Base-by-base conservation (phyloP, 2,888 invertebrate genomes). In the Lasioglossum figueresi region DNA sequence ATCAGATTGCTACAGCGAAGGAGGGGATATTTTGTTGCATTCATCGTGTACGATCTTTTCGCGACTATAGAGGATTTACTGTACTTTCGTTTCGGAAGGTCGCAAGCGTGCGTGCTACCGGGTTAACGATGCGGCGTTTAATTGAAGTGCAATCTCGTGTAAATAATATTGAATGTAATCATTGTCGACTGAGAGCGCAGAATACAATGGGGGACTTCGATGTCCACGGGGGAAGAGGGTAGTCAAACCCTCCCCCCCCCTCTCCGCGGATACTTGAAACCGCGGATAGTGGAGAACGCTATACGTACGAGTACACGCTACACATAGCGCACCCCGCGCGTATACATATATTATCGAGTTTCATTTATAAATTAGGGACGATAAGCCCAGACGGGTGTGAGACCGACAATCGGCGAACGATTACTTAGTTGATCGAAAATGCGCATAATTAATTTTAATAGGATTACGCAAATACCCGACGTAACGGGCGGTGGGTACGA, bases 361-460 rank as follows among this genome's bases (percentile, higher is more conserved):
- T 59, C 59, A 59, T 59, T 59, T 59, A 59, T 59, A 59, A 59
- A 59, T 59, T 27, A 59, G 27, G 27, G 59, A 27, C 59, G 59
- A 59, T 59, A 59, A 59, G 27, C 27, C 27, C 59, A 59, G 59
- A 59, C 59, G 27, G 27, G 14, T 12, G 59, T 16, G 59, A 27
- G 59, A 5, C 0, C 59, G 5, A 59, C 59, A 59, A 59, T 59
- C 16, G 59, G 59, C n/a, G 59, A 59, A 27, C 59, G 59, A 59
- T 59, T 59, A 59, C 59, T 59, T 59, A 59, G 59, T 27, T 27
- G 59, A 59, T 59, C 59, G 59, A 59, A 59, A 59, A 59, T 59
- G 27, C 27, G 27, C 59, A 59, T 59, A 59, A 59, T 59, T 59
- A 14, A 59, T 59, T 59, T 27, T 59, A 59, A 59, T 59, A 27